These are phyloP conservation scores for Xiphophorus maculatus DNA, from an alignment of 2,113 vertebrate species.

Conservation along the genomic window DNA sequence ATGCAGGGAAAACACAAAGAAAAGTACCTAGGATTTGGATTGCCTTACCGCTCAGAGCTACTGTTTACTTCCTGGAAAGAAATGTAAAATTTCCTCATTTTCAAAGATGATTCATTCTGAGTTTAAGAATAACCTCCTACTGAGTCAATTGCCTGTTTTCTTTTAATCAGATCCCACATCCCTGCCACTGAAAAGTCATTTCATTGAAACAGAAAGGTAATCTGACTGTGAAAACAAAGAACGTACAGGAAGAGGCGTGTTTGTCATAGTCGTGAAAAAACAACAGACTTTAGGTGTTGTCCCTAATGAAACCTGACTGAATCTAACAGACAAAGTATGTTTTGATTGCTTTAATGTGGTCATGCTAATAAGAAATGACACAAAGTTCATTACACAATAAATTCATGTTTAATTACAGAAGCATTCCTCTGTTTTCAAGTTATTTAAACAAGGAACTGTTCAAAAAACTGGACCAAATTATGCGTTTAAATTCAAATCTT, in stretches of 20 bases:
- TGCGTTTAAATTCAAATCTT: conserved; percentile 60
- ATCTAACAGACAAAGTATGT: too few relatives aligned
- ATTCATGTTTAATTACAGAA: conserved; percentile 74
- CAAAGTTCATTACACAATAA: conserved; percentile 51
- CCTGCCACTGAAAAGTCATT: too few relatives aligned
- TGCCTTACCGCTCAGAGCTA: not conserved
- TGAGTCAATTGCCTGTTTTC: too few relatives aligned
- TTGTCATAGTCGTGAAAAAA: too few relatives aligned
- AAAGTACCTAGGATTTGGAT: not conserved
- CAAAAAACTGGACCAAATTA: conserved; percentile 60
- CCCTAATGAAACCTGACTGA: too few relatives aligned
- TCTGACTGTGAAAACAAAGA: too few relatives aligned
- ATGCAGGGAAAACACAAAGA: fast-evolving
- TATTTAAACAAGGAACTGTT: conserved; percentile 59
- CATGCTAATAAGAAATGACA: conserved; percentile 30
- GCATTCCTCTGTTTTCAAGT: conserved; percentile 65
- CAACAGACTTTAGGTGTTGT: too few relatives aligned
- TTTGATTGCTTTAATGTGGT: not conserved
- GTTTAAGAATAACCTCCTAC: too few relatives aligned
- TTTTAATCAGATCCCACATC: too few relatives aligned
- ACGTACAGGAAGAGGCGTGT: too few relatives aligned
- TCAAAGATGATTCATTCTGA: not conserved
- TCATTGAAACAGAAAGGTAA: too few relatives aligned
- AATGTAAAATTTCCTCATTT: not conserved
- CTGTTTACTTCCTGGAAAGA: not conserved